These are phyloP conservation scores for Synergus gifuensis DNA, from an alignment of 2,888 invertebrate species.

Conservation along the genomic window DNA sequence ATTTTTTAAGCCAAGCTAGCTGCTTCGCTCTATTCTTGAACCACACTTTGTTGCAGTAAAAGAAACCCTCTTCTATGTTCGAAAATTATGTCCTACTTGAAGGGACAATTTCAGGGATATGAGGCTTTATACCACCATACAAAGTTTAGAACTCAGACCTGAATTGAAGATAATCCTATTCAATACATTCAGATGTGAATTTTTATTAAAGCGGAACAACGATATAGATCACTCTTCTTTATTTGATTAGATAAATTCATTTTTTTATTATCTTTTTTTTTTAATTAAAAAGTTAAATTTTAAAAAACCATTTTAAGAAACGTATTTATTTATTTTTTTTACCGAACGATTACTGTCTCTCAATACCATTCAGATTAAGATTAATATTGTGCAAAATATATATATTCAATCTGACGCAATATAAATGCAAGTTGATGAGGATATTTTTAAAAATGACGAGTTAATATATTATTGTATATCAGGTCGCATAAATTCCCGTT, in stretches of 20 bases:
- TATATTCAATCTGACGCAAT: conserved; percentile 8
- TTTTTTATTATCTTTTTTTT: not conserved
- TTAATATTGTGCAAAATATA: not conserved
- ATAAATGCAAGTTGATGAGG: conserved; percentile 8
- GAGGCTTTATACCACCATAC: conserved; percentile 12
- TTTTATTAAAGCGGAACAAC: conserved; percentile 1
- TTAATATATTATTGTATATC: conserved; percentile 14
- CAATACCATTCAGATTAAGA: not conserved
- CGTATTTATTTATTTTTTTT: not conserved
- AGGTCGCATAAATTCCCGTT: conserved; percentile 1
- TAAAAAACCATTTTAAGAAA: too few species aligned
- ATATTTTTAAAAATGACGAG: conserved; percentile 39
- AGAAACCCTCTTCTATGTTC: conserved; percentile 30
- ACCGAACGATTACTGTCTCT: not conserved
- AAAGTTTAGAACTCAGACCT: not conserved
- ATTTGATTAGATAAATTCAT: conserved; percentile 4
- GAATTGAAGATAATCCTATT: conserved; percentile 20
- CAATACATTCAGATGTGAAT: conserved; percentile 4
- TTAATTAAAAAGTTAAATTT: too few species aligned
- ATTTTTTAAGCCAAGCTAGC: conserved; percentile 14
- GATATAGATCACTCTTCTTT: conserved; percentile 8
- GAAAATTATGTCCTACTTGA: conserved; percentile 13
- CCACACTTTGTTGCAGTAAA: conserved; percentile 28
- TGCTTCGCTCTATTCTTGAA: conserved; percentile 5
- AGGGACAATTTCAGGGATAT: not conserved